These are phyloP conservation scores for Lipophrys pholis DNA, from an alignment of 2,113 vertebrate species.

Conservation along the genomic window DNA sequence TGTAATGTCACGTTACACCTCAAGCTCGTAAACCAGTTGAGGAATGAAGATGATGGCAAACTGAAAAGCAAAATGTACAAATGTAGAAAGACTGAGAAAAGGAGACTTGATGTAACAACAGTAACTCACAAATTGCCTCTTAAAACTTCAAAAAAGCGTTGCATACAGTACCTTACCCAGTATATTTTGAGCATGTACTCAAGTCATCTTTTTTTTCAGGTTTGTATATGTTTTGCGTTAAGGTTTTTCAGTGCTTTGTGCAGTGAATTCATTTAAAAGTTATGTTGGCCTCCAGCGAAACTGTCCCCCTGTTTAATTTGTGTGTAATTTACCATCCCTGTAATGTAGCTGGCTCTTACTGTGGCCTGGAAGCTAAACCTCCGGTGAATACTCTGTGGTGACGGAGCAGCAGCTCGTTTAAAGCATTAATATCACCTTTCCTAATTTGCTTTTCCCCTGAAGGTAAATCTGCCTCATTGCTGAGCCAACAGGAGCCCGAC, in stretches of 20 bases:
- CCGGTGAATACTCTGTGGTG: slow-evolving; percentile 16
- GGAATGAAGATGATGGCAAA: too few relatives aligned
- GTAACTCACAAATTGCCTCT: too few relatives aligned
- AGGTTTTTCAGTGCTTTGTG: neutral
- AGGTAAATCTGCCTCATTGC: slow-evolving; percentile 16
- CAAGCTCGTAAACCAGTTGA: too few relatives aligned
- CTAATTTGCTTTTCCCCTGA: neutral
- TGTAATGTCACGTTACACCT: too few relatives aligned
- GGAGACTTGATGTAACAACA: too few relatives aligned
- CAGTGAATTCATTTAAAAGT: neutral
- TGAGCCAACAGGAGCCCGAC: neutral
- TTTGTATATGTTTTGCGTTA: neutral
- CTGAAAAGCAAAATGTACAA: too few relatives aligned
- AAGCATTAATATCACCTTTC: slow-evolving; percentile 12
- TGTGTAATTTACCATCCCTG: slow-evolving; percentile 9
- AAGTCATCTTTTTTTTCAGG: too few relatives aligned
- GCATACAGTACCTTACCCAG: too few relatives aligned
- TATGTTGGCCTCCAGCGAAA: neutral
- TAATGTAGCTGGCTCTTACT: slow-evolving; percentile 17
- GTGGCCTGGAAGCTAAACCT: slow-evolving; percentile 14
- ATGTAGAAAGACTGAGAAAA: too few relatives aligned
- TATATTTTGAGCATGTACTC: too few relatives aligned
- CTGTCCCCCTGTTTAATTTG: slow-evolving; percentile 8
- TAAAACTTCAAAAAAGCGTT: too few relatives aligned
- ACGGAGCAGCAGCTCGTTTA: slow-evolving; percentile 10